These are phyloP conservation scores for Rhyzopertha dominica DNA, from an alignment of 1,140 invertebrate genomes.

Conservation along the genomic window DNA sequence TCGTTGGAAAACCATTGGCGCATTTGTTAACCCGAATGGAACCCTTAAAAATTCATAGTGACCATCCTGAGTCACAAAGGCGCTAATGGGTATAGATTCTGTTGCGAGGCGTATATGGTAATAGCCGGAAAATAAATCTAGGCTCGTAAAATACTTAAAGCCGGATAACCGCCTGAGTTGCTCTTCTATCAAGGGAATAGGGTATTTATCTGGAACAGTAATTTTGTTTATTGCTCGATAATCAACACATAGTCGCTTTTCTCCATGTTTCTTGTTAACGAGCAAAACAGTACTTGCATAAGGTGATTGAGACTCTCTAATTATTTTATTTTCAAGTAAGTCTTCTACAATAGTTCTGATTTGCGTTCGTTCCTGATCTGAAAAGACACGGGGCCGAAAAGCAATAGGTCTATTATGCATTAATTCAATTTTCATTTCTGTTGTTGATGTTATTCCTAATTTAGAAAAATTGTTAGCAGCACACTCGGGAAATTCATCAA, in stretches of 20 bases:
- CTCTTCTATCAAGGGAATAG: conserved; percentile 35
- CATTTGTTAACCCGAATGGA: conserved; percentile 32
- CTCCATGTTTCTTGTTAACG: conserved; percentile 33
- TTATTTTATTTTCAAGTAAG: conserved; percentile 18
- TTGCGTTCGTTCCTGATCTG: conserved; percentile 14
- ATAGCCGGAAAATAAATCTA: conserved; percentile 31
- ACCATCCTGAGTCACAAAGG: conserved; percentile 28
- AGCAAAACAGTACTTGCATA: conserved; percentile 28
- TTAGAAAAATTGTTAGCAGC: neutral
- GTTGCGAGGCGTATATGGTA: conserved; percentile 33
- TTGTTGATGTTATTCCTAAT: neutral
- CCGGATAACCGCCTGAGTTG: conserved; percentile 41
- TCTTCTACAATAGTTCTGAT: conserved; percentile 24
- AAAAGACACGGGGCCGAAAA: conserved; percentile 19
- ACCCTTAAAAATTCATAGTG: conserved; percentile 28
- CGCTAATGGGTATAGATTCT: conserved; percentile 25
- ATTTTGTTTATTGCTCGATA: conserved; percentile 30
- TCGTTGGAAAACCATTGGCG: conserved; percentile 22
- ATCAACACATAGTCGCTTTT: conserved; percentile 31
- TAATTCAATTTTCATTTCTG: conserved; percentile 9
- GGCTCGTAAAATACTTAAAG: conserved; percentile 30
- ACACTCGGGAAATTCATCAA: conserved; percentile 2
- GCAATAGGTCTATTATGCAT: conserved; percentile 15
- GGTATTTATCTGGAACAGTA: conserved; percentile 29
- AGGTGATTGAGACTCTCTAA: conserved; percentile 26